A percentile compares a stretch with the other conserved stretches of the same genome.
These are phyloP conservation scores for Remorina albescens DNA, from an alignment of 2,797 vertebrate species.

Conservation along the genomic window DNA sequence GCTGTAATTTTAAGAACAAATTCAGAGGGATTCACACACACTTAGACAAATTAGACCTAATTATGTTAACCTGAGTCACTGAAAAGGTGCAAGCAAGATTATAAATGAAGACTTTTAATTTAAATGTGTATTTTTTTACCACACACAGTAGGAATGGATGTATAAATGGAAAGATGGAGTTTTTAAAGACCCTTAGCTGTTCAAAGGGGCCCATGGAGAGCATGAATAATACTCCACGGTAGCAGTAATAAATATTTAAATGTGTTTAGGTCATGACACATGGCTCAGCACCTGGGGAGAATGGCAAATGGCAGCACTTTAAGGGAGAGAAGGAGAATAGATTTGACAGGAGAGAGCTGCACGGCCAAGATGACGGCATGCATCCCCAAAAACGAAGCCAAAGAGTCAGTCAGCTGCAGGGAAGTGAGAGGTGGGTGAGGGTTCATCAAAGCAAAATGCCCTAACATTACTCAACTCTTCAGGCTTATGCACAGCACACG, in stretches of 20 bases:
- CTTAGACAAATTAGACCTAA: neutral
- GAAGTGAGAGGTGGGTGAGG: neutral
- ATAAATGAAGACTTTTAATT: neutral
- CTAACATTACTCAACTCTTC: conserved; percentile 1
- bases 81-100: conserved; percentile 2
- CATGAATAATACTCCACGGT: conserved; percentile 35
- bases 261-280: conserved; percentile 59
- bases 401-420: neutral
- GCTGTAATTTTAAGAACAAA: neutral
- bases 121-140: neutral
- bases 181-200: conserved; percentile 8
- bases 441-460: conserved; percentile 10
- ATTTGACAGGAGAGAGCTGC: conserved; percentile 49
- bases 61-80: neutral
- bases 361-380: conserved; percentile 28
- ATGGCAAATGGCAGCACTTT: conserved; percentile 51
- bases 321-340: conserved; percentile 37
- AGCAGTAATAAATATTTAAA: conserved; percentile 65
- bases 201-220: conserved; percentile 12
- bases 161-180: neutral
- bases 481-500: neutral
- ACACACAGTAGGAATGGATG: neutral
- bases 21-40: neutral
- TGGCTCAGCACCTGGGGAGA: neutral
- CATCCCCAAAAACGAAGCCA: conserved; percentile 32